These are phyloP conservation scores for Notarius quadriscutis DNA, from an alignment of 2,113 vertebrate genomes.

Conservation along the genomic window DNA sequence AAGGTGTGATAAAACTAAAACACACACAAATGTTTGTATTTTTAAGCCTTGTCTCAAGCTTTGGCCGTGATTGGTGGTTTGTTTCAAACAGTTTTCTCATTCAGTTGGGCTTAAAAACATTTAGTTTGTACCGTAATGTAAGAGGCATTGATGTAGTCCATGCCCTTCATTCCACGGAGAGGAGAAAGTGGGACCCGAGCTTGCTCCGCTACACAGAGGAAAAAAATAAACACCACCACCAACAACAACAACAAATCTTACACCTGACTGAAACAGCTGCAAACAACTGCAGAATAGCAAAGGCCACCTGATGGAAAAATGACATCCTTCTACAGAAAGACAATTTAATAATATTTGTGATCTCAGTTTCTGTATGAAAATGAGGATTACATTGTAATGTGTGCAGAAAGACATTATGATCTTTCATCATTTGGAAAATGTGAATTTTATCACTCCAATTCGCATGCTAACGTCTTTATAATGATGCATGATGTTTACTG, in stretches of 20 bases:
- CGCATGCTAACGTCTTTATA: background rate
- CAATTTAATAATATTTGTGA: background rate
- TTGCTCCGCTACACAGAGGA: conserved; percentile 82
- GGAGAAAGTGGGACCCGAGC: conserved; percentile 93
- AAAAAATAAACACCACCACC: conserved; percentile 27
- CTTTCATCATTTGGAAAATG: background rate
- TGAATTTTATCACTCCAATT: background rate
- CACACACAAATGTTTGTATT: background rate
- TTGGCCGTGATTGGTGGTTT: too few relatives aligned
- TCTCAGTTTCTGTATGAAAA: background rate
- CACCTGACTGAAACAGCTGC: background rate
- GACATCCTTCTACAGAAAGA: background rate
- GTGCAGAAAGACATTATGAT: background rate
- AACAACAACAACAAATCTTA: background rate
- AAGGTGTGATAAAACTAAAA: background rate
- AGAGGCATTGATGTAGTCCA: conserved; percentile 99
- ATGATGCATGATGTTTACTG: background rate
- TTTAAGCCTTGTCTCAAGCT: background rate
- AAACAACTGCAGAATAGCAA: background rate
- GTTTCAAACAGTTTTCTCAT: background rate
- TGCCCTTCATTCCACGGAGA: conserved; percentile 96
- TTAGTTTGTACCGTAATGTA: conserved; percentile 90
- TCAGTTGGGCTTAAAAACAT: background rate
- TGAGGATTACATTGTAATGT: background rate
- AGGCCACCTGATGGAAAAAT: background rate